phyloP scores from a whole-genome alignment of 2,797 vertebrate genomes.

The Myotis findleyi region DNA sequence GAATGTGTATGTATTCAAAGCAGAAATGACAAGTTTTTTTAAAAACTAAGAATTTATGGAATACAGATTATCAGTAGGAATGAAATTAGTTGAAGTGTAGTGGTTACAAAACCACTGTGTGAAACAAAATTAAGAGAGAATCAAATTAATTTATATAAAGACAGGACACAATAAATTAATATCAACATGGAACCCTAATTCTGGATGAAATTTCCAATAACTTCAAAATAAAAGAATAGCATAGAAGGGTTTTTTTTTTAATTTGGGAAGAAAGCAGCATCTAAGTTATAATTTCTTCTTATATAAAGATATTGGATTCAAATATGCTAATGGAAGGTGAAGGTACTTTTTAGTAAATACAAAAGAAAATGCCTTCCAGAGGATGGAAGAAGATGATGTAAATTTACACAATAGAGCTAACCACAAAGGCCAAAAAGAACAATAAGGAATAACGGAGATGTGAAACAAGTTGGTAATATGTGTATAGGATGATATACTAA shows the following conservation, averaged over 20 bases:
- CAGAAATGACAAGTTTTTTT: neutral
- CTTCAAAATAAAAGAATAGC: neutral
- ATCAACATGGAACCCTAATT: neutral
- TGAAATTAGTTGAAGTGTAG: neutral
- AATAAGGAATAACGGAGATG: neutral
- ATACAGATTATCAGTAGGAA: neutral
- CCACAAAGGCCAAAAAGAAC: neutral
- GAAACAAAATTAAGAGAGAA: neutral
- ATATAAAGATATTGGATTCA: neutral
- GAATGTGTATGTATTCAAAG: neutral
- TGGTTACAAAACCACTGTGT: neutral
- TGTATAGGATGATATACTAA: neutral
- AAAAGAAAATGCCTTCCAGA: neutral
- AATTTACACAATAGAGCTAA: neutral
- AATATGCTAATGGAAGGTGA: neutral
- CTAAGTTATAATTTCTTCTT: too few relatives aligned
- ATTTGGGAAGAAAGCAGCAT: too few relatives aligned
- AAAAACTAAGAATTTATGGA: neutral
- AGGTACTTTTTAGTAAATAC: neutral
- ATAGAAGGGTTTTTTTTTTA: neutral
- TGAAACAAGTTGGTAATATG: neutral
- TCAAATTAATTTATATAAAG: neutral
- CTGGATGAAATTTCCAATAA: neutral
- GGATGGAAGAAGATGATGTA: neutral
- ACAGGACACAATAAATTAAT: neutral